Evolutionary conservation across 2,113 vertebrate species (phyloP).

Genomic region (Fregetta grallaria): DNA sequence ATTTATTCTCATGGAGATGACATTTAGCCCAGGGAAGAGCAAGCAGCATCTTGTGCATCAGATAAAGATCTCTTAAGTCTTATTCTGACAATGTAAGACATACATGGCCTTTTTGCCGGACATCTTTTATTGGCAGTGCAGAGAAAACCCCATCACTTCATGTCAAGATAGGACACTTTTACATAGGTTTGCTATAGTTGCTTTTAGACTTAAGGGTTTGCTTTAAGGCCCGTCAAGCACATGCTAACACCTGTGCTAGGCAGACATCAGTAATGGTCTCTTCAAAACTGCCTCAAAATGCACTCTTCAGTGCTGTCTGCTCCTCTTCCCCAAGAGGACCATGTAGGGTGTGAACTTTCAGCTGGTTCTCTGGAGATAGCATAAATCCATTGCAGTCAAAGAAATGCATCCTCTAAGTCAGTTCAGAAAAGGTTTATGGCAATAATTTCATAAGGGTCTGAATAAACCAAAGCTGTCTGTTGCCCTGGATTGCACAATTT

Average conservation of each 20-base stretch:
- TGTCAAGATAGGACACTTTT: neutral
- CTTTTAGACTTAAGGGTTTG: neutral
- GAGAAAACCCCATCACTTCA: neutral
- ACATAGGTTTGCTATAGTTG: neutral
- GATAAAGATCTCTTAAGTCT: neutral
- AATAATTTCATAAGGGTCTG: neutral
- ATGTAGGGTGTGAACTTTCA: neutral
- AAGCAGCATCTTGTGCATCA: neutral
- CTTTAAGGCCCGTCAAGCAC: fast-evolving
- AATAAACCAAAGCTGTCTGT: neutral
- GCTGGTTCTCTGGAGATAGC: constrained; percentile 21
- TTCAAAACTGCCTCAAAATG: neutral
- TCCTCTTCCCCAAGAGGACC: neutral
- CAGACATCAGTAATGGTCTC: neutral
- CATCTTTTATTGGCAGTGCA: neutral
- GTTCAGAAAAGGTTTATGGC: neutral
- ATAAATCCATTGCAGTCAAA: neutral
- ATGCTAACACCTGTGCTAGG: neutral
- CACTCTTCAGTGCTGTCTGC: neutral
- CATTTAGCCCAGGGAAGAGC: neutral
- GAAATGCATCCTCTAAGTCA: neutral
- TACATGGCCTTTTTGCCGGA: neutral
- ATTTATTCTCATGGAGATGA: neutral
- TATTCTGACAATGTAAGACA: neutral
- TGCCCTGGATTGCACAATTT: constrained; percentile 6